phyloP scores from a whole-genome alignment of 2,113 vertebrate species.

The Bagarius yarrelli region DNA sequence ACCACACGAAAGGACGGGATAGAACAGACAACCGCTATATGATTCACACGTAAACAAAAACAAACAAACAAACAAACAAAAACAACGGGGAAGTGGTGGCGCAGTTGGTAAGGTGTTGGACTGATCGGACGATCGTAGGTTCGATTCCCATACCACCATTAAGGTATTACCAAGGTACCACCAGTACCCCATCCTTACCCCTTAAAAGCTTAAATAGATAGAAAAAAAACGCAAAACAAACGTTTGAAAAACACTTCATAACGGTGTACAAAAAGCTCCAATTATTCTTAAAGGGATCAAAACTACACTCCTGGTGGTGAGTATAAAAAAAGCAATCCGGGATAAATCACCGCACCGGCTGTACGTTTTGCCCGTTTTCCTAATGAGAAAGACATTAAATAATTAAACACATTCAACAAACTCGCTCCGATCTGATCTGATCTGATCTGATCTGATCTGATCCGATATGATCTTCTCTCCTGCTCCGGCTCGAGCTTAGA shows the following conservation, averaged over 20 bases:
- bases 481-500: not conserved
- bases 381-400: not conserved
- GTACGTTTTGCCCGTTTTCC: not conserved
- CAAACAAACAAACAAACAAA: not conserved
- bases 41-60: not conserved
- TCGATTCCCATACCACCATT: no score
- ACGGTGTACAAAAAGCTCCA: not conserved
- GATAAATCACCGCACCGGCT: not conserved
- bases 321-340: not conserved
- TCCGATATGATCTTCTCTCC: not conserved
- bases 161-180: no score
- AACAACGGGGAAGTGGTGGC: no score
- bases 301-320: not conserved
- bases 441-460: not conserved
- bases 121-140: no score
- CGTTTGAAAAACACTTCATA: not conserved
- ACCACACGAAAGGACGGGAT: not conserved
- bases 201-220: no score
- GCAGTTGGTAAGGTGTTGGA: no score
- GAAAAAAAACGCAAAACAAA: not conserved
- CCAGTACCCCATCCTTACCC: no score
- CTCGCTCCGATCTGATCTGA: not conserved
- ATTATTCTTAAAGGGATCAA: no score
- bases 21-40: not conserved
- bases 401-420: not conserved